These are phyloP conservation scores for Colletes latitarsis DNA, from an alignment of 1,140 invertebrate species.

Conservation along the genomic window DNA sequence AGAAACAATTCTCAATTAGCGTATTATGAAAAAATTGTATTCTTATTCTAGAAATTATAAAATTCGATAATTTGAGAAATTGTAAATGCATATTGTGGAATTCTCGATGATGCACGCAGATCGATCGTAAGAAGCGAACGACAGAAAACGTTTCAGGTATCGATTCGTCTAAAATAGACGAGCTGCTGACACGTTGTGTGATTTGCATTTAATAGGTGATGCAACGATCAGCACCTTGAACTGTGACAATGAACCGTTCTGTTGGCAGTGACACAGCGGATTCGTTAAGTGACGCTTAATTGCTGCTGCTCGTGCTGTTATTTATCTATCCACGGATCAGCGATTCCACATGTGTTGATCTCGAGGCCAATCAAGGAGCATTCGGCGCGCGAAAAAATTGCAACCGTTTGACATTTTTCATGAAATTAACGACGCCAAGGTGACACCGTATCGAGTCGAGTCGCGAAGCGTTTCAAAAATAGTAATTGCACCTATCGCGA, in stretches of 20 bases:
- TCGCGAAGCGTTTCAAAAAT: background rate
- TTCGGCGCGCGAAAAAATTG: background rate
- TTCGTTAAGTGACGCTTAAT: constrained; percentile 44
- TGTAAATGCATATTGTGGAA: too few relatives aligned
- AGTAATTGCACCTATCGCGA: background rate
- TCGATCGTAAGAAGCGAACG: background rate
- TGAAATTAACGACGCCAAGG: background rate
- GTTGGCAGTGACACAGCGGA: constrained; percentile 21
- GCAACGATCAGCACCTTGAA: constrained; percentile 54
- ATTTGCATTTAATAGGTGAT: constrained; percentile 14
- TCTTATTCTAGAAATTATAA: too few relatives aligned
- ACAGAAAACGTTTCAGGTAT: constrained; percentile 11
- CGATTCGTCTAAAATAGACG: constrained; percentile 36
- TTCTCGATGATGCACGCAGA: too few relatives aligned
- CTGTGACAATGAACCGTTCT: constrained; percentile 58
- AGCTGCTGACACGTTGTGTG: constrained; percentile 20
- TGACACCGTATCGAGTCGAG: background rate
- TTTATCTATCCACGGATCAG: constrained; percentile 30
- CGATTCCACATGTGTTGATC: background rate
- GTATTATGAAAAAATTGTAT: too few relatives aligned
- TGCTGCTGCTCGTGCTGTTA: constrained; percentile 9
- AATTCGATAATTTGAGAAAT: too few relatives aligned
- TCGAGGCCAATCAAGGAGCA: background rate
- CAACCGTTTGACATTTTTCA: background rate
- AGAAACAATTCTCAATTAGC: too few relatives aligned